phyloP scores from a whole-genome alignment of 2,113 vertebrate genomes.

The Microcebus lehilahytsara region DNA sequence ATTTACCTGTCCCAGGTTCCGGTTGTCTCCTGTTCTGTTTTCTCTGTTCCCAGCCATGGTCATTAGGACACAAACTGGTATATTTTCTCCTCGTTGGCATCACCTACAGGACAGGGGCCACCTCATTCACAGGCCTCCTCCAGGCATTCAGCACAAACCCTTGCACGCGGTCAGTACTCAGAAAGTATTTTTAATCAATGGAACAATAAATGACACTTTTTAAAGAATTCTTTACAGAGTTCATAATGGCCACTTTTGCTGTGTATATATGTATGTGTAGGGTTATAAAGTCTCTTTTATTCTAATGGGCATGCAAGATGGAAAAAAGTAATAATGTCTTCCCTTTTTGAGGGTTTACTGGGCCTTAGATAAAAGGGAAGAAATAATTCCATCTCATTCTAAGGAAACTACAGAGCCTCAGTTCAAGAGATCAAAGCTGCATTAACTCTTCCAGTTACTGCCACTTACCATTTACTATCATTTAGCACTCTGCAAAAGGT shows the following conservation, averaged over 20 bases:
- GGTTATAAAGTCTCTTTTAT: not conserved
- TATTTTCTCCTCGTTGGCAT: not conserved
- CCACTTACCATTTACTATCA: constrained; percentile 69
- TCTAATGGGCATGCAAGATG: not conserved
- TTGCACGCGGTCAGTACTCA: not conserved
- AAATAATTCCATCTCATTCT: constrained; percentile 59
- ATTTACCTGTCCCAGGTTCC: not conserved
- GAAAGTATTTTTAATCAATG: not conserved
- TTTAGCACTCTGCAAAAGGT: constrained; percentile 59
- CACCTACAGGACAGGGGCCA: not conserved
- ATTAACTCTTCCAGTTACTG: constrained; percentile 67
- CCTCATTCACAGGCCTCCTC: not conserved
- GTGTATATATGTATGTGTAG: not conserved
- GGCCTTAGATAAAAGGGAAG: constrained; percentile 46
- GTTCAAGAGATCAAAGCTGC: constrained; percentile 71
- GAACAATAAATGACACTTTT: not conserved
- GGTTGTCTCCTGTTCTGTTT: not conserved
- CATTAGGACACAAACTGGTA: not conserved
- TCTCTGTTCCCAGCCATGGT: not conserved
- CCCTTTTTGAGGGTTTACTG: constrained; percentile 35
- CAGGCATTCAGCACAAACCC: not conserved
- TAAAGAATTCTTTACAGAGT: not conserved
- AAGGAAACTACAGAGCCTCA: constrained; percentile 46
- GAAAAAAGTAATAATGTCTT: constrained; percentile 33
- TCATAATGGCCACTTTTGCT: not conserved